Percentiles rank a stretch among this genome's conserved stretches.
Conservation (phyloP, 2,888 invertebrate species). For the Ephialtes manifestator region DNA sequence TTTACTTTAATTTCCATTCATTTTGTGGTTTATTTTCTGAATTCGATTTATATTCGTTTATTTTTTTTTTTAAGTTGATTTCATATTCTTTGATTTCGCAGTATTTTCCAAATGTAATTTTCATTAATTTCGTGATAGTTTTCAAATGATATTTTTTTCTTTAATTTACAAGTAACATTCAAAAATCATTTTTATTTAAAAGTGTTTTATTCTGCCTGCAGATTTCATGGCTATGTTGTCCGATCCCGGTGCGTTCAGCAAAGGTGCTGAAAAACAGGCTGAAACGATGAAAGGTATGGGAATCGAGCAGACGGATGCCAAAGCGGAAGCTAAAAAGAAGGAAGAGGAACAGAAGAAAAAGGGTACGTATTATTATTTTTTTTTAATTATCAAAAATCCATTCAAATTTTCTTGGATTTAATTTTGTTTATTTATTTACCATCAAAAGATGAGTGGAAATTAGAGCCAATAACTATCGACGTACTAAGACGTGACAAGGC, state of each 20-base stretch:
- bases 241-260: slow-evolving; percentile 94
- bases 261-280: slow-evolving; percentile 89
- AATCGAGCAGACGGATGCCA: slow-evolving; percentile 87
- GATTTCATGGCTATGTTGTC: slow-evolving; percentile 99
- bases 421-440: slow-evolving; percentile 21
- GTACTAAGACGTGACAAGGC: slow-evolving; percentile 87
- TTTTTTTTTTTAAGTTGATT: too few relatives aligned
- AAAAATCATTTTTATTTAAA: background rate
- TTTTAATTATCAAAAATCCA: background rate
- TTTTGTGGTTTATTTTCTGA: too few relatives aligned
- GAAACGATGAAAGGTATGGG: slow-evolving; percentile 91
- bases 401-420: slow-evolving; percentile 9
- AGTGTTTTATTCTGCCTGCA: slow-evolving; percentile 81
- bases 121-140: too few relatives aligned
- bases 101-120: too few relatives aligned
- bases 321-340: slow-evolving; percentile 84
- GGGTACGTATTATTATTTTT: slow-evolving; percentile 71
- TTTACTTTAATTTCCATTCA: too few relatives aligned
- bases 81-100: too few relatives aligned
- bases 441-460: slow-evolving; percentile 79
- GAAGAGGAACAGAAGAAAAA: slow-evolving; percentile 83
- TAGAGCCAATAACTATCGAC: slow-evolving; percentile 86
- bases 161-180: background rate
- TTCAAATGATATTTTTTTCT: background rate
- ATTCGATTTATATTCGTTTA: too few relatives aligned